These are phyloP conservation scores for Spialia ferax DNA, from an alignment of 2,888 invertebrate species.

Conservation along the genomic window DNA sequence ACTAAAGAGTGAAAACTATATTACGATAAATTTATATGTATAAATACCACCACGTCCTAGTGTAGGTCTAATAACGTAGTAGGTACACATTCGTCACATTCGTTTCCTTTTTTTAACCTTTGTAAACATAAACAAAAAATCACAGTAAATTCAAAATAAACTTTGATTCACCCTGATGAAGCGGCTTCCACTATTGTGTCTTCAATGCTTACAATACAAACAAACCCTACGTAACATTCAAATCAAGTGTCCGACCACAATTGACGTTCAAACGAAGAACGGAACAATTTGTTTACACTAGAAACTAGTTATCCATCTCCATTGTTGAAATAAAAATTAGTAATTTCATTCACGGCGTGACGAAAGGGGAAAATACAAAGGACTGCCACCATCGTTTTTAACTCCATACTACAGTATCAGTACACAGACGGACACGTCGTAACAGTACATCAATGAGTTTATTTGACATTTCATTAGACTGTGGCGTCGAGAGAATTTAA, in stretches of 20 bases:
- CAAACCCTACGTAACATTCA: slow-evolving; percentile 31
- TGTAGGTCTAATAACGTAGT: too few species aligned
- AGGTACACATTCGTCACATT: too few species aligned
- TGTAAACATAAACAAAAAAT: too few species aligned
- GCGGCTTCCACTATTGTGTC: slow-evolving; percentile 20
- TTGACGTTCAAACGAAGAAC: slow-evolving; percentile 54
- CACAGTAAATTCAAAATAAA: slow-evolving; percentile 13
- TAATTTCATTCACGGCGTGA: slow-evolving; percentile 65
- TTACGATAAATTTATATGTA: too few species aligned
- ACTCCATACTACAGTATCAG: slow-evolving; percentile 23
- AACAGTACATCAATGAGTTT: slow-evolving; percentile 42
- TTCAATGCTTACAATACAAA: slow-evolving; percentile 25
- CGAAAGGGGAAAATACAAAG: slow-evolving; percentile 59
- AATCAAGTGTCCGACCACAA: slow-evolving; percentile 39
- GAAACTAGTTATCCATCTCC: slow-evolving; percentile 75
- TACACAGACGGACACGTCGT: not conserved
- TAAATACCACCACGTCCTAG: too few species aligned
- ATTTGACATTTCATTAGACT: slow-evolving; percentile 43
- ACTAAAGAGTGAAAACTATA: too few species aligned
- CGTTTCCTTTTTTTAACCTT: too few species aligned
- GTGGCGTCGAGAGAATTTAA: slow-evolving; percentile 34
- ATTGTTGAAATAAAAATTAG: slow-evolving; percentile 77
- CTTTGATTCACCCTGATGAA: not conserved
- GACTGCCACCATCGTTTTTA: slow-evolving; percentile 42
- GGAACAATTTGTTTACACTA: slow-evolving; percentile 82